Percentiles rank a stretch among this genome's conserved stretches.
These are phyloP conservation scores for Archocentrus centrarchus DNA, from an alignment of 2,113 vertebrate species.

Conservation along the genomic window DNA sequence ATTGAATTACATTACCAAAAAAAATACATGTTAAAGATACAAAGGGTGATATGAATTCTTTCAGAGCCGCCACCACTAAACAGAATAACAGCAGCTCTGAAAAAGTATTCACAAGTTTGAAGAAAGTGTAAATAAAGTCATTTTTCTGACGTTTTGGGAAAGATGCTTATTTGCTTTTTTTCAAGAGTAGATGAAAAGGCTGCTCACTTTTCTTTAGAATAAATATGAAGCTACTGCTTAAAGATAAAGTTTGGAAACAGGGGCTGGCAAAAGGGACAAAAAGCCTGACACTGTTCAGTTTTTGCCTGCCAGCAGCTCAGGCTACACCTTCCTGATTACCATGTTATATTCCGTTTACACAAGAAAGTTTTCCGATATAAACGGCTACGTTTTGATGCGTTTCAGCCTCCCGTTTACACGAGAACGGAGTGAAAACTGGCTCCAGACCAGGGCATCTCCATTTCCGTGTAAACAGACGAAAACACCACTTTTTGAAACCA, in stretches of 20 bases:
- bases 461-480: too few relatives aligned
- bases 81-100: not conserved
- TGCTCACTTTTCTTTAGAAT: not conserved
- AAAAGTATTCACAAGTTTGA: not conserved
- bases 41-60: not conserved
- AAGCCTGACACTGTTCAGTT: not conserved
- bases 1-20: constrained; percentile 26
- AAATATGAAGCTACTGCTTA: not conserved
- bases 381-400: too few relatives aligned
- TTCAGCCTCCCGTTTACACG: too few relatives aligned
- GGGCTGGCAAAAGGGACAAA: not conserved
- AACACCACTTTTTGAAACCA: too few relatives aligned
- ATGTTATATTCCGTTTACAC: not conserved
- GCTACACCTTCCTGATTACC: not conserved
- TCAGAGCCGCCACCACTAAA: not conserved
- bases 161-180: too few relatives aligned
- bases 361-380: too few relatives aligned
- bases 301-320: not conserved
- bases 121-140: not conserved
- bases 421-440: too few relatives aligned
- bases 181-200: too few relatives aligned
- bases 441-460: too few relatives aligned
- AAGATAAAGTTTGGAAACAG: not conserved
- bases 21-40: not conserved
- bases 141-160: not conserved